Evolutionary conservation across 1,140 invertebrate species (phyloP).

Genomic region (Aporrectodea caliginosa): DNA sequence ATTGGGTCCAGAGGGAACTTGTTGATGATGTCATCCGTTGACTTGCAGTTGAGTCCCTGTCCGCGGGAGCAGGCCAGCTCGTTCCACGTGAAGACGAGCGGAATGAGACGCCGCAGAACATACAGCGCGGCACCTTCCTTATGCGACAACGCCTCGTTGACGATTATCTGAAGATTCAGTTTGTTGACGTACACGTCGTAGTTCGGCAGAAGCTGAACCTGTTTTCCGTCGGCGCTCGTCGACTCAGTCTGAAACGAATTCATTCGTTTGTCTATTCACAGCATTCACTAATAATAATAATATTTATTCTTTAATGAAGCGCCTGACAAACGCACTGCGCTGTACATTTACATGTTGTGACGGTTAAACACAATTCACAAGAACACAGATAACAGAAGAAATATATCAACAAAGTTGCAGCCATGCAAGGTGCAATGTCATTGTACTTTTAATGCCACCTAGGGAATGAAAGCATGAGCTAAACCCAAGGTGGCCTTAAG

Average conservation of each 20-base stretch:
- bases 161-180: constrained; percentile 17
- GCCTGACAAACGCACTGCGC: too few relatives aligned
- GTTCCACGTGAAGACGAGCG: constrained; percentile 20
- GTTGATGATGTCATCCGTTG: constrained; percentile 20
- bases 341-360: too few relatives aligned
- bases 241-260: constrained; percentile 9
- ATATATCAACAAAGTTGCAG: too few relatives aligned
- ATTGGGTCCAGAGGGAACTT: constrained; percentile 24
- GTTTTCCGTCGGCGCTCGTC: constrained; percentile 6
- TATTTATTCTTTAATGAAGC: too few relatives aligned
- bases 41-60: constrained; percentile 25
- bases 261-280: too few relatives aligned
- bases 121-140: constrained; percentile 18
- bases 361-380: too few relatives aligned
- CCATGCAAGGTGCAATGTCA: too few relatives aligned
- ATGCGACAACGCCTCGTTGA: constrained; percentile 24
- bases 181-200: constrained; percentile 25
- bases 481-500: too few relatives aligned
- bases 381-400: too few relatives aligned
- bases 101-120: constrained; percentile 16
- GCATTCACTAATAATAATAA: too few relatives aligned
- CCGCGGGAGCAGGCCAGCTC: constrained; percentile 16
- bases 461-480: too few relatives aligned
- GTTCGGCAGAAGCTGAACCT: constrained; percentile 21
- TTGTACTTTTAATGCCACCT: too few relatives aligned